phyloP scores from a whole-genome alignment of 2,888 invertebrate genomes.

The Dermolepida albohirtum region DNA sequence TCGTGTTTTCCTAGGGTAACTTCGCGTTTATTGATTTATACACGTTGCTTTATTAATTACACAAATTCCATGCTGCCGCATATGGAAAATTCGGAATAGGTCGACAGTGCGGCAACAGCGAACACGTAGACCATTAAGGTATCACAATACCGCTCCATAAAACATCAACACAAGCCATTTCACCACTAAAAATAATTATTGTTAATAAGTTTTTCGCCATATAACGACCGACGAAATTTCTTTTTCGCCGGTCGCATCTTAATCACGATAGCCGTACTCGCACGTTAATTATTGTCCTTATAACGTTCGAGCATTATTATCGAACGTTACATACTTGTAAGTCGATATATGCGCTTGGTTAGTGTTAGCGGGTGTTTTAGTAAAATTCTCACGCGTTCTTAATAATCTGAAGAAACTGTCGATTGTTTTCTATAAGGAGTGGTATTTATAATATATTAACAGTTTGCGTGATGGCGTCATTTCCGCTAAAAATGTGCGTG shows the following conservation, averaged over 20 bases:
- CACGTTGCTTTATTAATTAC: too few species aligned
- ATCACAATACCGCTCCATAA: too few species aligned
- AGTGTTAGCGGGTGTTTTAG: slow-evolving; percentile 30
- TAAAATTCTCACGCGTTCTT: slow-evolving; percentile 47
- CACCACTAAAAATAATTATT: slow-evolving; percentile 14
- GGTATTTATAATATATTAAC: slow-evolving; percentile 41
- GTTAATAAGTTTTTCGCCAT: slow-evolving; percentile 24
- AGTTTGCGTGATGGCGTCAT: slow-evolving; percentile 36
- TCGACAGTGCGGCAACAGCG: too few species aligned
- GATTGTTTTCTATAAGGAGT: slow-evolving; percentile 46
- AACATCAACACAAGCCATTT: background rate
- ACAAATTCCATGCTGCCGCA: too few species aligned
- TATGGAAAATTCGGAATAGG: too few species aligned
- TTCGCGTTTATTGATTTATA: too few species aligned
- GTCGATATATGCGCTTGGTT: background rate
- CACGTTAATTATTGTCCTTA: slow-evolving; percentile 9
- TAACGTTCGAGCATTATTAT: slow-evolving; percentile 7
- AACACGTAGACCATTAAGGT: too few species aligned
- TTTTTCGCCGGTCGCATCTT: slow-evolving; percentile 18
- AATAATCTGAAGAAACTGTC: slow-evolving; percentile 48
- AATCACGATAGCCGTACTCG: slow-evolving; percentile 14
- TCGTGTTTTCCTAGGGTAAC: too few species aligned
- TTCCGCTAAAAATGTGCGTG: slow-evolving; percentile 20
- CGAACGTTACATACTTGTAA: background rate
- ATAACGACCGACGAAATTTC: slow-evolving; percentile 19